Evolutionary conservation across 2,113 vertebrate genomes (phyloP), one percentile per base, ranked within the genome.

Genomic region (Circaetus gallicus): DNA sequence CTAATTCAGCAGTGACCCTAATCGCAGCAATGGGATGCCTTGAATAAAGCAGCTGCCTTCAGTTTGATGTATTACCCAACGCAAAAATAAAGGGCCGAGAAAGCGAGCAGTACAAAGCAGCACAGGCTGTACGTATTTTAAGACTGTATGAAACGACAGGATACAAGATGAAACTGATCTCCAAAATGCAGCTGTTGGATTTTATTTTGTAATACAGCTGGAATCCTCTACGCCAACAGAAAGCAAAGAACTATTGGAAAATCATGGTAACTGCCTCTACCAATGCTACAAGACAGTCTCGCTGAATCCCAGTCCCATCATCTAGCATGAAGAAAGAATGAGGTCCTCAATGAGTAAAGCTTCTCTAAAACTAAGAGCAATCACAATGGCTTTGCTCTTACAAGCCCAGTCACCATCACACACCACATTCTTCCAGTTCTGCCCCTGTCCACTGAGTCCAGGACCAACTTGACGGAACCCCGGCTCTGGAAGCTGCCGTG

Each of bases 401-500:
- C 47, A 47, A 21, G 58, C 15, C 32, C 56, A 59, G 38, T 4
- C 3, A 1, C 25, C 3, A 9, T 7, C 34, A 24, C 47, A 18
- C 0, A 0, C 40, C 9, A 2, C 3, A 1, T 55, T 28, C 50
- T 17, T 29, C 80, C 80, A 15, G 24, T 4, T 16, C 16, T 69
- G 62, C n/a, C 59, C 25, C n/a, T 3, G 0, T 2, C 40, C 50
- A 8, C 19, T 0, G 0, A 73, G 72, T 40, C 28, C 21, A 13
- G 59, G 58, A 53, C 2, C 36, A 47, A 82, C 77, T 13, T 7
- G 1, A 49, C 1, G 8, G 28, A 86, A 36, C 5, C 40, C 65
- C 0, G 0, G 38, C 34, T 24, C 28, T 10, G 34, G 40, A 55
- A 50, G 58, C 70, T 50, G 78, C 65, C 3, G 0, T 19, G 80